Percentiles rank a stretch among this genome's conserved stretches.
Conservation (phyloP, 2,888 invertebrate species). For the Calliopum simillimum region DNA sequence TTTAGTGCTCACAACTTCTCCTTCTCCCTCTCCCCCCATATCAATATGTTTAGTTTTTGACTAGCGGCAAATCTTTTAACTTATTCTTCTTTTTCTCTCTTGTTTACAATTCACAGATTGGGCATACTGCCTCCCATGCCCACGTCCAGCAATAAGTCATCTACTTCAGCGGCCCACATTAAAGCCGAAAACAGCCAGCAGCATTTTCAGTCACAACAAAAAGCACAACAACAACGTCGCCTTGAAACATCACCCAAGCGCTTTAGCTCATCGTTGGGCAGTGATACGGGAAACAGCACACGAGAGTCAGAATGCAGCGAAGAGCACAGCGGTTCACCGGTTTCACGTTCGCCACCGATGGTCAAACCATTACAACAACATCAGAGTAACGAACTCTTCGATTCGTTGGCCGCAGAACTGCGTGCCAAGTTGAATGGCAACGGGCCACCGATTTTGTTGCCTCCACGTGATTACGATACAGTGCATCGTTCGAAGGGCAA, state of each 20-base stretch:
- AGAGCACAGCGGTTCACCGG: constrained; percentile 69
- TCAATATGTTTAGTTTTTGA: neutral
- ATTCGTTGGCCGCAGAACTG: constrained; percentile 91
- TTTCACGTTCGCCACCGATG: constrained; percentile 60
- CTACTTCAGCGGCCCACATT: constrained; percentile 42
- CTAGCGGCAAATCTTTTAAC: neutral
- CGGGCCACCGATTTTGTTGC: constrained; percentile 84
- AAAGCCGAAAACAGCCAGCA: constrained; percentile 44
- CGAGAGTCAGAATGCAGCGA: constrained; percentile 79
- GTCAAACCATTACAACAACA: constrained; percentile 47
- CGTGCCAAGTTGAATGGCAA: constrained; percentile 77
- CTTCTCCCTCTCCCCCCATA: neutral
- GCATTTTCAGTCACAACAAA: constrained; percentile 69
- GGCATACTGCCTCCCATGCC: constrained; percentile 60
- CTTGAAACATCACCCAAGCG: constrained; percentile 66
- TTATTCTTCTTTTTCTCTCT: neutral
- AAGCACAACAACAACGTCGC: constrained; percentile 54
- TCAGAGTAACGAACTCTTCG: constrained; percentile 82
- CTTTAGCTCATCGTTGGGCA: constrained; percentile 81
- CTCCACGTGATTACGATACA: constrained; percentile 95
- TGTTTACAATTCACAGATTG: constrained; percentile 48
- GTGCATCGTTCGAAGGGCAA: constrained; percentile 81
- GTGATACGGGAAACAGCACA: constrained; percentile 77
- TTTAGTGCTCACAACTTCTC: too few species aligned
- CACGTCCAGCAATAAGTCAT: constrained; percentile 46